These are phyloP conservation scores for Caloenas nicobarica DNA, from an alignment of 2,113 vertebrate species.

Conservation along the genomic window DNA sequence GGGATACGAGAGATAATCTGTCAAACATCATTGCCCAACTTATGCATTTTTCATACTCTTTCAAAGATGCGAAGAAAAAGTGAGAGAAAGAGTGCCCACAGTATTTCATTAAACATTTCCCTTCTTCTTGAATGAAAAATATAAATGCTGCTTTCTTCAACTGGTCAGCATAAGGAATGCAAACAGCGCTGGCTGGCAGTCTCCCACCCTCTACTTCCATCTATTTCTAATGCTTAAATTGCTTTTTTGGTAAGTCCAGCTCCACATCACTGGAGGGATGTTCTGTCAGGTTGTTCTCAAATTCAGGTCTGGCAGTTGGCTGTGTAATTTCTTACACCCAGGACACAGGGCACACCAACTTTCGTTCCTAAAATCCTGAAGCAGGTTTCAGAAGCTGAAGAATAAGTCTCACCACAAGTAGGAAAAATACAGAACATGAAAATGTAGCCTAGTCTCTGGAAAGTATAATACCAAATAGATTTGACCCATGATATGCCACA, in stretches of 20 bases:
- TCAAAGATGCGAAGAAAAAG: background rate
- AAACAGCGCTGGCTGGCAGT: background rate
- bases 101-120: background rate
- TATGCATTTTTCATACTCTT: slow-evolving; percentile 32
- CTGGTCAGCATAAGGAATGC: background rate
- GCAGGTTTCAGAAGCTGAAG: background rate
- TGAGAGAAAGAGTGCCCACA: background rate
- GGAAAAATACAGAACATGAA: background rate
- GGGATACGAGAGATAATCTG: slow-evolving; percentile 9
- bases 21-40: slow-evolving; percentile 2
- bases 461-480: background rate
- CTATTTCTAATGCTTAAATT: background rate
- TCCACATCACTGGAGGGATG: background rate
- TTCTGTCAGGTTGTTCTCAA: background rate
- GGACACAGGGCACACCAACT: background rate
- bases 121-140: background rate
- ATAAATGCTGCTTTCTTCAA: background rate
- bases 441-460: fast-evolving
- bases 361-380: background rate
- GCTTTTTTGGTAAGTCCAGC: background rate
- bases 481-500: background rate
- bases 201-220: background rate
- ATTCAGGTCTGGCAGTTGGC: background rate
- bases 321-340: background rate
- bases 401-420: background rate